phyloP scores from a whole-genome alignment of 2,113 vertebrate genomes.

The Bubo bubo region DNA sequence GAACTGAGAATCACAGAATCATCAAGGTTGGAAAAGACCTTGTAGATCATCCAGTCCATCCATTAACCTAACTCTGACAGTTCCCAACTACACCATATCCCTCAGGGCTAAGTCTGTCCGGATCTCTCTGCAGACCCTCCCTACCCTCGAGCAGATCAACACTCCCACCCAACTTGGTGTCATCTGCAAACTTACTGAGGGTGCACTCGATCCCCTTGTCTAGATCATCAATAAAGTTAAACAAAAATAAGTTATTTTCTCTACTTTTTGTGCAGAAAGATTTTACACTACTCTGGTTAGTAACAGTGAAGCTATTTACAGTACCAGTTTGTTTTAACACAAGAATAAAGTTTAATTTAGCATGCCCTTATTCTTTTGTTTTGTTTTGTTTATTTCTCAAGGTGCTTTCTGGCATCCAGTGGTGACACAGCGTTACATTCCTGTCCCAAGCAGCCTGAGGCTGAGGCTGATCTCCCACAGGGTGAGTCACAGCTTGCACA shows the following conservation, averaged over 20 bases:
- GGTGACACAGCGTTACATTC: rapidly evolving
- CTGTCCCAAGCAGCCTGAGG: neutral
- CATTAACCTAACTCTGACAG: too few relatives aligned
- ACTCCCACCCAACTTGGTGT: too few relatives aligned
- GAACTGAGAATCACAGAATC: neutral
- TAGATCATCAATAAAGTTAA: neutral
- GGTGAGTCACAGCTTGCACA: rapidly evolving
- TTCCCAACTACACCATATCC: too few relatives aligned
- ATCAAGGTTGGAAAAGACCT: too few relatives aligned
- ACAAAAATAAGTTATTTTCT: neutral
- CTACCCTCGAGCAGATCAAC: too few relatives aligned
- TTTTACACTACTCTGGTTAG: neutral
- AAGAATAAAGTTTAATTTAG: neutral
- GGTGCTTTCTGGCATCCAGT: neutral
- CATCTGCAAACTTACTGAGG: too few relatives aligned
- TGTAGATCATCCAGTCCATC: too few relatives aligned
- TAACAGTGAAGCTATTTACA: neutral
- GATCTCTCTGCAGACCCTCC: too few relatives aligned
- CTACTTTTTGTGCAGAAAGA: neutral
- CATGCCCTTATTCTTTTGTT: neutral
- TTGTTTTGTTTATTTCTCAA: neutral
- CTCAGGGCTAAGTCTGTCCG: too few relatives aligned
- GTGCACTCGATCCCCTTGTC: too few relatives aligned
- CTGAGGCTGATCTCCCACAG: neutral
- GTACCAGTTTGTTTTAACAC: neutral